These are phyloP conservation scores for Drosophila kuntzei DNA, from an alignment of 2,888 invertebrate species.

Conservation along the genomic window DNA sequence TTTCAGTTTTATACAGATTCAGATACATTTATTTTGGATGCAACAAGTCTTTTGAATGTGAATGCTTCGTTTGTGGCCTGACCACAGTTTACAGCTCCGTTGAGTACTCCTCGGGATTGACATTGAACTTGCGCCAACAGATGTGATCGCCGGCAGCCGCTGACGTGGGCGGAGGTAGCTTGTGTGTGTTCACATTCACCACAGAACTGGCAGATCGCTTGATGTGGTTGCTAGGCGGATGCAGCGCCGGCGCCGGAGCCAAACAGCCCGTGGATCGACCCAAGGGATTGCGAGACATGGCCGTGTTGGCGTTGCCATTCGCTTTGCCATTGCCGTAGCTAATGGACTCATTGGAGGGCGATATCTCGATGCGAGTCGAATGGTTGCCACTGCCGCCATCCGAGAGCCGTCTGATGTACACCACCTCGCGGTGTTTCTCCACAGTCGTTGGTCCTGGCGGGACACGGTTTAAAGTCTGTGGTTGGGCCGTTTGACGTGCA, in stretches of 20 bases:
- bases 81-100: constrained; percentile 83
- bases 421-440: constrained; percentile 84
- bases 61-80: constrained; percentile 61
- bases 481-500: constrained; percentile 63
- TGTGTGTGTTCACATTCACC: constrained; percentile 69
- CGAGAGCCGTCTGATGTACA: constrained; percentile 83
- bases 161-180: constrained; percentile 69
- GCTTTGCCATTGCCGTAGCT: constrained; percentile 76
- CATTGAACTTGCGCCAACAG: constrained; percentile 86
- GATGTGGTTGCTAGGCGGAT: constrained; percentile 55
- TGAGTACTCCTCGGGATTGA: constrained; percentile 85
- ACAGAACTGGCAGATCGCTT: constrained; percentile 80
- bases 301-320: constrained; percentile 47
- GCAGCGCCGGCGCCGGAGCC: constrained; percentile 50
- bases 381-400: constrained; percentile 82
- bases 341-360: constrained; percentile 84
- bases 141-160: constrained; percentile 86
- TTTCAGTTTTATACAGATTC: constrained; percentile 55
- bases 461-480: constrained; percentile 43
- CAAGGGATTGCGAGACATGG: constrained; percentile 71
- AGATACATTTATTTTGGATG: constrained; percentile 75
- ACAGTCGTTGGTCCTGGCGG: constrained; percentile 48
- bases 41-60: constrained; percentile 78
- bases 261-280: constrained; percentile 76
- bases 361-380: constrained; percentile 85